These are phyloP conservation scores for Lepisosteus osseus DNA, from an alignment of 2,113 vertebrate genomes.

Conservation along the genomic window DNA sequence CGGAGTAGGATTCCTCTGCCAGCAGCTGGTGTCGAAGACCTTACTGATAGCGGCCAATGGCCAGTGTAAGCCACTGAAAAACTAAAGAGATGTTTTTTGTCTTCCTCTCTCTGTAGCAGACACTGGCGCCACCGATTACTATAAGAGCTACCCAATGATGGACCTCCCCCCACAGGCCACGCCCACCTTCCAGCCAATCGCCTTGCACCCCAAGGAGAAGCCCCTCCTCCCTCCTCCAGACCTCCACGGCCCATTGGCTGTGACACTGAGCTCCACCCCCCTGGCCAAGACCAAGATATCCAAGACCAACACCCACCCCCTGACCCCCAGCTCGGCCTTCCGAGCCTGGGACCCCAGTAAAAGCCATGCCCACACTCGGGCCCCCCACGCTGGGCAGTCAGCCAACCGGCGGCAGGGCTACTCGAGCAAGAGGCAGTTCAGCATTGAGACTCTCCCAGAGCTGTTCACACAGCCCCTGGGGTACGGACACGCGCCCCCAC, in stretches of 20 bases:
- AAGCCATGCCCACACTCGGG: constrained; percentile 54
- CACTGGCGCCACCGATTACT: constrained; percentile 72
- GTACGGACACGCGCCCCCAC: constrained; percentile 59
- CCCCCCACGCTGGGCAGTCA: constrained; percentile 54
- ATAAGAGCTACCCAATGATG: constrained; percentile 70
- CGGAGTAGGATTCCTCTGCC: too few species aligned
- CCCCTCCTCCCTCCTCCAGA: constrained; percentile 61
- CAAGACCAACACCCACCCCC: constrained; percentile 69
- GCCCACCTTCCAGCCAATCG: constrained; percentile 68
- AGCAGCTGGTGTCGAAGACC: too few species aligned
- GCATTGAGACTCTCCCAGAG: constrained; percentile 80
- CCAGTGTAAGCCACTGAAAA: too few species aligned
- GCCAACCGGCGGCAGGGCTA: constrained; percentile 65
- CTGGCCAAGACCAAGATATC: constrained; percentile 75
- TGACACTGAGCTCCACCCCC: constrained; percentile 65
- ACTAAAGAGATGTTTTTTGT: not conserved
- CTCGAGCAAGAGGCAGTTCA: constrained; percentile 72
- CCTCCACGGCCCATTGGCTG: constrained; percentile 69
- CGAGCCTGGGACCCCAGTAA: constrained; percentile 72
- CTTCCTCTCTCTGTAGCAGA: constrained; percentile 57
- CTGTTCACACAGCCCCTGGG: constrained; percentile 70
- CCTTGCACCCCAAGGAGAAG: constrained; percentile 69
- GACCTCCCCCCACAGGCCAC: constrained; percentile 65
- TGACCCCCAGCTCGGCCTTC: constrained; percentile 64
- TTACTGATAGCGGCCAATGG: too few species aligned